Percentiles rank a stretch among this genome's conserved stretches.
phyloP scores from a whole-genome alignment of 2,113 vertebrate genomes.

The Spermophilus dauricus region DNA sequence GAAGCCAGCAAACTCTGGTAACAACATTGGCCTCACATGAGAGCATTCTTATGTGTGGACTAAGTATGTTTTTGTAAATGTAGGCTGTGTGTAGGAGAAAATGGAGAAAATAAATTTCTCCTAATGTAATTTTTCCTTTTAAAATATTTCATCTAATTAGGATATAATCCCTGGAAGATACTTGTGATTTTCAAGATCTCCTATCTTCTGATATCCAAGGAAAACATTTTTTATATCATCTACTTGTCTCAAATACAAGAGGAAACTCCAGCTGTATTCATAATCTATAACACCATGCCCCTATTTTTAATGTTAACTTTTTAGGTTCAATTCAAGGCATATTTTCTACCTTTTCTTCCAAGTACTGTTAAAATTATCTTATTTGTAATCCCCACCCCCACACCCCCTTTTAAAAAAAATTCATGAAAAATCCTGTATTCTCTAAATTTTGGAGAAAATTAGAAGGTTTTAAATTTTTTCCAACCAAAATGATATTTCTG shows the following conservation, averaged over 20 bases:
- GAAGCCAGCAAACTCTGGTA: neutral
- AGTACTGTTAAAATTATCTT: neutral
- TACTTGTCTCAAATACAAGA: neutral
- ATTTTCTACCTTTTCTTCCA: neutral
- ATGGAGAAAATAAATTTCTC: neutral
- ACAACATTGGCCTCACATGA: neutral
- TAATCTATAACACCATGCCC: neutral
- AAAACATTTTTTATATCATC: neutral
- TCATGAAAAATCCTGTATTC: slow-evolving; percentile 22
- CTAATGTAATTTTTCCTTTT: neutral
- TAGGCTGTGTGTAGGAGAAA: neutral
- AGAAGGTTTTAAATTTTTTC: slow-evolving; percentile 38
- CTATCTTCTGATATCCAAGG: neutral
- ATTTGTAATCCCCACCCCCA: neutral
- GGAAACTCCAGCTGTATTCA: neutral
- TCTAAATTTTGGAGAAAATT: slow-evolving; percentile 16
- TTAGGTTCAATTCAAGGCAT: neutral
- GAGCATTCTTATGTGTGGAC: neutral
- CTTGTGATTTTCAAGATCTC: neutral
- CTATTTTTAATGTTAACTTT: neutral
- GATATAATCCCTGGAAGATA: slow-evolving; percentile 35
- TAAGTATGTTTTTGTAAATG: neutral
- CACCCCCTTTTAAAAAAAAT: neutral
- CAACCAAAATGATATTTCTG: slow-evolving; percentile 4
- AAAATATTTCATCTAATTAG: slow-evolving; percentile 50